Conservation (phyloP, 2,797 vertebrate genomes). For the Neostethus bicornis region DNA sequence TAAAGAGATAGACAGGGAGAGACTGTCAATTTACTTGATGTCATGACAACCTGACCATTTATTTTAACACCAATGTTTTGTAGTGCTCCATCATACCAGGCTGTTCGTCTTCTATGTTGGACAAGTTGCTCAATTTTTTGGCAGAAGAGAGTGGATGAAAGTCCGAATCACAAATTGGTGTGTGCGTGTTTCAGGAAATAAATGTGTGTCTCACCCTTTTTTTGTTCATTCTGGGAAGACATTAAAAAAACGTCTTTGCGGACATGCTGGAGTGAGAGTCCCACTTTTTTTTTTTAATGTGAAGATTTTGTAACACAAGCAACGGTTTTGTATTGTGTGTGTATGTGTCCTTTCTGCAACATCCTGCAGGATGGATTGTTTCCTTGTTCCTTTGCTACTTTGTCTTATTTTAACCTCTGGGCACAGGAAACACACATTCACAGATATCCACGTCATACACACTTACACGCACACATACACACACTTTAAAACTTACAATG, state of each 20-base stretch:
- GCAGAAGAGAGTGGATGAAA: constrained; percentile 27
- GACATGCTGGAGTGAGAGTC: constrained; percentile 16
- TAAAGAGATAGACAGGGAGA: constrained; percentile 8
- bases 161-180: constrained; percentile 26
- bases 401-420: constrained; percentile 73
- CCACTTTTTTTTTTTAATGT: neutral
- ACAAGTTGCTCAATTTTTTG: constrained; percentile 50
- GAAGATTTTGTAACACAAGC: constrained; percentile 9
- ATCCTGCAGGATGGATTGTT: constrained; percentile 73
- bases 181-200: neutral
- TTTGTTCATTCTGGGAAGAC: constrained; percentile 36
- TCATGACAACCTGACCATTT: constrained; percentile 62
- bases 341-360: constrained; percentile 31
- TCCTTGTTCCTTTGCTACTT: constrained; percentile 73
- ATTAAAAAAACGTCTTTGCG: constrained; percentile 28
- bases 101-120: constrained; percentile 58
- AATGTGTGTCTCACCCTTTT: constrained; percentile 7
- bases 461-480: neutral
- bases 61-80: constrained; percentile 68
- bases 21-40: constrained; percentile 66
- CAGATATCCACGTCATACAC: constrained; percentile 37
- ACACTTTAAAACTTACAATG: constrained; percentile 13
- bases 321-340: constrained; percentile 9
- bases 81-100: constrained; percentile 44
- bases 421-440: constrained; percentile 49